Evolutionary conservation across 2,113 vertebrate species (phyloP), one percentile per base, ranked within the genome.

Genomic region (Pseudopodoces humilis): DNA sequence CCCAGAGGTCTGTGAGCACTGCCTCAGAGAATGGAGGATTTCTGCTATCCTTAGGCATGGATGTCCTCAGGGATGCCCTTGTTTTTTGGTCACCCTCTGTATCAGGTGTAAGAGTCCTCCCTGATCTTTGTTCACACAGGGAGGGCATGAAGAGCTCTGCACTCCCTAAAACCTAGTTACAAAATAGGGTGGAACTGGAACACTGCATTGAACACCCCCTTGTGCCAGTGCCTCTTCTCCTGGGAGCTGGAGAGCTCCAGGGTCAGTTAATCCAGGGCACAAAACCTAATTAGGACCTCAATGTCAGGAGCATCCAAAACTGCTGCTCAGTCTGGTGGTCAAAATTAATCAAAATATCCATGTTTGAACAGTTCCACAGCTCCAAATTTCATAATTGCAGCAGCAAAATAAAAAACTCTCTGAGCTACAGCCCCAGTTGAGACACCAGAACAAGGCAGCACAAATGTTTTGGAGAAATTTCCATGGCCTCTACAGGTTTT

Each of bases 131-230:
- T 7, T 60, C 56, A 39, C 58, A 70, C 12, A 39, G 21, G 43
- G 5, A n/a, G 37, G 30, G 39, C 30, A 49, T 7, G 24, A 67
- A 17, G 35, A 63, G 8, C 13, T 46, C 31, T 63, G 23, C 47
- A 23, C 22, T 58, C 11, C 11, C 13, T 24, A 60, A n/a, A 17
- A 63, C 0, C 0, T 13, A 15, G 12, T 15, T 49, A 23, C 17
- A 50, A 60, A 80, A 20, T 10, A 24, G 47, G 18, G 9, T 11
- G 18, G 47, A 50, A 62, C 1, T 13, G 37, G 46, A 78, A 4
- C 33, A 9, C 5, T 30, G 15, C 15, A 15, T 74, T 69, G 39
- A 49, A n/a, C 16, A 52, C 4, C 9, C 52, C 13, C 33, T 55
- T 41, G 15, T 37, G 33, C 20, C 1, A 2, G 14, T 11, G 43